These are phyloP conservation scores for Thalassophryne amazonica DNA, from an alignment of 2,797 vertebrate genomes.

Conservation along the genomic window DNA sequence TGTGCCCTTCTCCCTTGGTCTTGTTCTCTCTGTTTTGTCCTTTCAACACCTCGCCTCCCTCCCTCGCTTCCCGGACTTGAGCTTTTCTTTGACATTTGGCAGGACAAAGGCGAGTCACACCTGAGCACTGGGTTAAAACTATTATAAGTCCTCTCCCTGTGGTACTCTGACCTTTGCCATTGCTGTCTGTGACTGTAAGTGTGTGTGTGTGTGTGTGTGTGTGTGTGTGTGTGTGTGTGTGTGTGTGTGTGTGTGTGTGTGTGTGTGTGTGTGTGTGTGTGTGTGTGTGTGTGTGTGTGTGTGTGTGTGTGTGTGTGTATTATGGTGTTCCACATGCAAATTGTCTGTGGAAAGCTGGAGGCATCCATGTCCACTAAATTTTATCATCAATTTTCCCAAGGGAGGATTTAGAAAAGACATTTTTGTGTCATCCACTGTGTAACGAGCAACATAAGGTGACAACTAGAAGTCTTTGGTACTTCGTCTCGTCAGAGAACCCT, in stretches of 20 bases:
- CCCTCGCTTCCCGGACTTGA: conserved; percentile 61
- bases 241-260: not conserved
- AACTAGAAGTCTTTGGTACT: too few species aligned
- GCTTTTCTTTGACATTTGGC: conserved; percentile 82
- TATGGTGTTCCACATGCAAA: not conserved
- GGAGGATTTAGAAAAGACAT: too few species aligned
- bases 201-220: conserved; percentile 27
- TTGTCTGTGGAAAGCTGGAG: not conserved
- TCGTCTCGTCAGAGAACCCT: too few species aligned
- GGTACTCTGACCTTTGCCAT: conserved; percentile 73
- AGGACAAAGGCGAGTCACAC: conserved; percentile 81
- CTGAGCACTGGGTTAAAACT: conserved; percentile 81
- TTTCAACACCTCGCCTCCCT: conserved; percentile 1
- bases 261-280: conserved; percentile 1
- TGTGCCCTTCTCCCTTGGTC: conserved; percentile 22
- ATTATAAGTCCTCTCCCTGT: conserved; percentile 75
- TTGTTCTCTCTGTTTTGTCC: conserved; percentile 2
- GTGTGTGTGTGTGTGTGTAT: conserved; percentile 10
- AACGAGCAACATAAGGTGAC: too few species aligned
- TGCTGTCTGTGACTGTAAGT: conserved; percentile 58
- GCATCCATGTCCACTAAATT: too few species aligned
- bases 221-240: conserved; percentile 3
- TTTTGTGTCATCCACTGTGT: too few species aligned
- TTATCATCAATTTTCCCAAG: too few species aligned
- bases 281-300: conserved; percentile 1